Conservation (phyloP, 30 jellyfish, hydroid and myxozoan species). For the Hydractinia echinata region DNA sequence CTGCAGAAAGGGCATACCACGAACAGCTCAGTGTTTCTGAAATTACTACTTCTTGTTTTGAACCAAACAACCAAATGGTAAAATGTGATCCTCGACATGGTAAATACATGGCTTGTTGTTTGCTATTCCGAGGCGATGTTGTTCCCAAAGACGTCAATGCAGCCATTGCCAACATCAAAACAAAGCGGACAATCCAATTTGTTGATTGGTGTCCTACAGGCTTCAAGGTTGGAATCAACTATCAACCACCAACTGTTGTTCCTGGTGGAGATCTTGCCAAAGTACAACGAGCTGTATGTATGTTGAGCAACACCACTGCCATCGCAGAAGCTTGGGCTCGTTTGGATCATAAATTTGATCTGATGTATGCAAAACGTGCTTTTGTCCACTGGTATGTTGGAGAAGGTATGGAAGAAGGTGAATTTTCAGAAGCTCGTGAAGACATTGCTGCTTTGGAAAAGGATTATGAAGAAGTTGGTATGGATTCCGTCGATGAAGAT, state of each 20-base stretch:
- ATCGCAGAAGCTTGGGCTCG: conserved; percentile 54
- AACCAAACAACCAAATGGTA: conserved; percentile 86
- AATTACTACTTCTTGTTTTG: conserved; percentile 70
- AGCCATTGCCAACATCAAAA: conserved; percentile 42
- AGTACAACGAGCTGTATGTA: background rate
- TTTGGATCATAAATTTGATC: too few relatives aligned
- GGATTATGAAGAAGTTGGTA: conserved; percentile 87
- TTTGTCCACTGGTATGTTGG: too few relatives aligned
- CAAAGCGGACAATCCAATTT: too few relatives aligned
- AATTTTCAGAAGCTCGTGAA: conserved; percentile 89
- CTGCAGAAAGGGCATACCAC: conserved; percentile 83
- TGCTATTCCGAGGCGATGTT: conserved; percentile 85
- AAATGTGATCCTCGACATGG: conserved; percentile 63
- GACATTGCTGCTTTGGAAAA: conserved; percentile 8
- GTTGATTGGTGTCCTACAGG: too few relatives aligned
- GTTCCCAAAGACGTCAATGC: conserved; percentile 87
- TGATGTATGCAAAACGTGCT: too few relatives aligned
- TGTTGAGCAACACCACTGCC: conserved; percentile 89
- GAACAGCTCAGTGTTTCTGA: conserved; percentile 62
- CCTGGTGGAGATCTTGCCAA: too few relatives aligned
- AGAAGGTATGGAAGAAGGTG: conserved; percentile 52
- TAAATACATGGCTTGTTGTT: conserved; percentile 61
- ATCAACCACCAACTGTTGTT: too few relatives aligned
- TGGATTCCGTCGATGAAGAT: conserved; percentile 27
- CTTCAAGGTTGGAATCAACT: too few relatives aligned